Percentiles rank a stretch among this genome's conserved stretches.
These are phyloP conservation scores for Anolis carolinensis DNA, from an alignment of 2,113 vertebrate species.

Conservation along the genomic window DNA sequence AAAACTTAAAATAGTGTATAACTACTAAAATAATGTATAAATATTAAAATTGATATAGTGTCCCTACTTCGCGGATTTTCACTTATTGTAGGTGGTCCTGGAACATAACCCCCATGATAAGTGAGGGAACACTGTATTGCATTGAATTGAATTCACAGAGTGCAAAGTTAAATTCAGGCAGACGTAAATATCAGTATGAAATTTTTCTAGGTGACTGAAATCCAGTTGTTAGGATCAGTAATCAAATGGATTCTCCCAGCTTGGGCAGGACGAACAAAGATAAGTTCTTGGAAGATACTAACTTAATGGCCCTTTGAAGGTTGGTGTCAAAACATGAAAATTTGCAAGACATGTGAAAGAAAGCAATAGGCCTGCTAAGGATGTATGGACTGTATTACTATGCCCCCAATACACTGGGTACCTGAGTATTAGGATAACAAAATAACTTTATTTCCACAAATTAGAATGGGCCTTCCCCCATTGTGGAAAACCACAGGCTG, in stretches of 20 bases:
- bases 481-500: not conserved
- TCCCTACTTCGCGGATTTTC: too few relatives aligned
- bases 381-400: not conserved
- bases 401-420: not conserved
- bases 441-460: not conserved
- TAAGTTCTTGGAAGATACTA: not conserved
- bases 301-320: not conserved
- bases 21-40: too few relatives aligned
- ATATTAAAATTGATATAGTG: too few relatives aligned
- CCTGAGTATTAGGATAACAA: not conserved
- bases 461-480: not conserved
- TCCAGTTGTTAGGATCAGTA: too few relatives aligned
- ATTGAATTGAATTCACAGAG: conserved; percentile 41
- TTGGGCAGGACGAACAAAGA: too few relatives aligned
- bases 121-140: too few relatives aligned
- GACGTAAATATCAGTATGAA: not conserved
- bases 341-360: not conserved
- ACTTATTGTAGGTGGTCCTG: too few relatives aligned
- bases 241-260: not conserved
- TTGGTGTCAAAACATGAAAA: not conserved
- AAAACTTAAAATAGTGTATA: too few relatives aligned
- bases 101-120: too few relatives aligned
- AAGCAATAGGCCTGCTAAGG: not conserved
- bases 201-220: too few relatives aligned
- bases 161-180: not conserved